phyloP scores from a whole-genome alignment of 2,113 vertebrate species.

The Phainopepla nitens region DNA sequence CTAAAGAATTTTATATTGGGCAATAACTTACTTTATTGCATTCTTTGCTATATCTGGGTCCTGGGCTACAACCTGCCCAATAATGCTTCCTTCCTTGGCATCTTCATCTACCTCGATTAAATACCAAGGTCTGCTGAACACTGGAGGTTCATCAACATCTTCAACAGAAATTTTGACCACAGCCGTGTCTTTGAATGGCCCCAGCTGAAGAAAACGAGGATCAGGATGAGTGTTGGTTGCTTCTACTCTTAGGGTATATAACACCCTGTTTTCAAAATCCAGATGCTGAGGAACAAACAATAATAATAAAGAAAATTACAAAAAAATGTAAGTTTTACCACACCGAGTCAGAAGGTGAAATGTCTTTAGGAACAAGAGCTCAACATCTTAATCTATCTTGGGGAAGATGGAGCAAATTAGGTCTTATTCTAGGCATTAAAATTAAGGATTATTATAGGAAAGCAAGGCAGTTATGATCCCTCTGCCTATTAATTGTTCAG shows the following conservation, averaged over 20 bases:
- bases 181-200: slow-evolving; percentile 91
- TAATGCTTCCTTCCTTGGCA: slow-evolving; percentile 84
- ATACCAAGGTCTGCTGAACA: slow-evolving; percentile 86
- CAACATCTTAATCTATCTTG: not conserved
- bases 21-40: slow-evolving; percentile 80
- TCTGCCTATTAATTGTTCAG: not conserved
- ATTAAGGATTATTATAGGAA: not conserved
- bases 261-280: slow-evolving; percentile 91
- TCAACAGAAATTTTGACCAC: slow-evolving; percentile 86
- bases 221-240: slow-evolving; percentile 89
- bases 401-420: not conserved
- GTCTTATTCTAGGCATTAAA: not conserved
- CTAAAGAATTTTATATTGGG: not conserved
- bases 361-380: not conserved
- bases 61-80: slow-evolving; percentile 86
- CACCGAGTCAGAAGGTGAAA: not conserved
- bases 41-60: slow-evolving; percentile 88
- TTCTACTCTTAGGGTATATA: slow-evolving; percentile 88
- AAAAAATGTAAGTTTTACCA: not conserved
- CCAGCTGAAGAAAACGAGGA: slow-evolving; percentile 82
- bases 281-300: slow-evolving; percentile 76
- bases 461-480: not conserved
- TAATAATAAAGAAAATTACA: not conserved
- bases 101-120: slow-evolving; percentile 95
- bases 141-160: slow-evolving; percentile 89